A percentile compares a stretch with the other conserved stretches of the same genome.
phyloP scores from a whole-genome alignment of 2,113 vertebrate genomes.

The Toxostoma redivivum region DNA sequence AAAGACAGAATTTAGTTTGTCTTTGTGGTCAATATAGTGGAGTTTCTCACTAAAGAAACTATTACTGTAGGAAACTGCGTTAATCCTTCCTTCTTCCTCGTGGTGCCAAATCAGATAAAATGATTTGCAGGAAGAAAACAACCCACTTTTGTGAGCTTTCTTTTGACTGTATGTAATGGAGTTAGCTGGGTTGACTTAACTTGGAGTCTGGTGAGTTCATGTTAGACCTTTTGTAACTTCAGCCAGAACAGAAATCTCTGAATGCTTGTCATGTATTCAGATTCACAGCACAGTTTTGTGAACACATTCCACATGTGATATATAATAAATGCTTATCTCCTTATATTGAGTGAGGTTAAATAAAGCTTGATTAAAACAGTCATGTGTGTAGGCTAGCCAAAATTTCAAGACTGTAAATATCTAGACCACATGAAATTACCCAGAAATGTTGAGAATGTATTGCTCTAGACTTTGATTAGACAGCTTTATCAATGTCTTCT shows the following conservation, averaged over 20 bases:
- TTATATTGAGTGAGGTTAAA: neutral
- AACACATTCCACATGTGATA: neutral
- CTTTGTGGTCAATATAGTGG: neutral
- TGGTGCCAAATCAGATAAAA: neutral
- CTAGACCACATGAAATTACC: neutral
- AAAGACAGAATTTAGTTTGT: neutral
- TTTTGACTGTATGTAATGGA: neutral
- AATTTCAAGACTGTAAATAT: neutral
- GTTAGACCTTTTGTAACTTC: neutral
- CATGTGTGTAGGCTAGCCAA: neutral
- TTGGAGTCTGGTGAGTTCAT: fast-evolving
- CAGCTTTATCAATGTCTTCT: neutral
- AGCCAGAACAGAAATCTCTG: neutral
- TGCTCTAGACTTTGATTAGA: neutral
- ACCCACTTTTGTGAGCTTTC: neutral
- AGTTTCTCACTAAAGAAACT: neutral
- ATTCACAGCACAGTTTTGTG: neutral
- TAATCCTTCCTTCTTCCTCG: neutral
- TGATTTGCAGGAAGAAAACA: neutral
- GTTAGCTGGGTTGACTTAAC: neutral
- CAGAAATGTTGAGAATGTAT: neutral
- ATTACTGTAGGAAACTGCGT: neutral
- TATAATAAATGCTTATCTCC: neutral
- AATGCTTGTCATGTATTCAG: neutral
- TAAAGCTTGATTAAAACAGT: neutral